phyloP scores from a whole-genome alignment of 2,797 vertebrate species.

The Dendrocincla fuliginosa region DNA sequence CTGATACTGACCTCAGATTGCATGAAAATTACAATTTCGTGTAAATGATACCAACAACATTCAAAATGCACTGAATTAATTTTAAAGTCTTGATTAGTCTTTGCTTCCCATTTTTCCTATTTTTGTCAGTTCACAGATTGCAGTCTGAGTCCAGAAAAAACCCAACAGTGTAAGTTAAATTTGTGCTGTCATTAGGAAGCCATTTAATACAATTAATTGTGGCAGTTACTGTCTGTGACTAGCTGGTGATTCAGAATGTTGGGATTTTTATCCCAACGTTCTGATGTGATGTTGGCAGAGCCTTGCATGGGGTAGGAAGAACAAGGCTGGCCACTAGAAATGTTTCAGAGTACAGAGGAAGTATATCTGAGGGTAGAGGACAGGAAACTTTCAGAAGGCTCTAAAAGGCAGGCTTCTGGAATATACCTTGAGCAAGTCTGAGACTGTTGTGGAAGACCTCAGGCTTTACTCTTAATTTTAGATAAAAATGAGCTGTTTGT shows the following conservation, averaged over 20 bases:
- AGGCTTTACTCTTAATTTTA: background rate
- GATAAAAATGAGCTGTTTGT: background rate
- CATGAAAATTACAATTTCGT: background rate
- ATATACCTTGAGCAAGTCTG: background rate
- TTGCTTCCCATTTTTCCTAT: background rate
- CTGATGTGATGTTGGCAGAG: background rate
- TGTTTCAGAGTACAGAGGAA: background rate
- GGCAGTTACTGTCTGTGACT: background rate
- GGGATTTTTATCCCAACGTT: background rate
- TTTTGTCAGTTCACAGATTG: background rate
- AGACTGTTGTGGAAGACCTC: background rate
- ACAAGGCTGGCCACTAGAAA: background rate
- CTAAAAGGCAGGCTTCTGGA: background rate
- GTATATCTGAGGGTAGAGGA: background rate
- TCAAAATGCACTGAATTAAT: constrained; percentile 5
- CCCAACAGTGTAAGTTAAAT: background rate
- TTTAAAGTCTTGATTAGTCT: constrained; percentile 1
- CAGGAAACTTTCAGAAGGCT: background rate
- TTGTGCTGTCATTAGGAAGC: background rate
- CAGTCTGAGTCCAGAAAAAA: background rate
- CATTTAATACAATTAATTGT: constrained; percentile 8
- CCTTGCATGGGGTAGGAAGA: background rate
- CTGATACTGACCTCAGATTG: background rate
- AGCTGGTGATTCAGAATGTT: background rate
- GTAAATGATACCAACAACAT: background rate